Base-by-base conservation (phyloP, 2,797 vertebrate genomes). In the Melanotaenia boesemani region DNA sequence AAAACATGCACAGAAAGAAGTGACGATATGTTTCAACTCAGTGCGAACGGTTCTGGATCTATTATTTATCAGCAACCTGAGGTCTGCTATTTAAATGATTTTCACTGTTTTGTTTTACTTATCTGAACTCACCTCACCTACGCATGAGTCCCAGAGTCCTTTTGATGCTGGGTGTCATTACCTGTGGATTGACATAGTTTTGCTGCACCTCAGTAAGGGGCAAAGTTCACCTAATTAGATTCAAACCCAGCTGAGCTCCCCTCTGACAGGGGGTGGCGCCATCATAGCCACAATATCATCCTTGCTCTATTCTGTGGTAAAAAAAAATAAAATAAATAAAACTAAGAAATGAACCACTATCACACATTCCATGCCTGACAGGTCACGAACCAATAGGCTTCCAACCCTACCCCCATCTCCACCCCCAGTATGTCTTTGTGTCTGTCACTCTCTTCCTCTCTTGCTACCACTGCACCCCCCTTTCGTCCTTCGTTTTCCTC, bases 211-310 rank as follows among this genome's bases (percentile, higher is more conserved):
- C 36, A 13, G 12, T 44, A 22, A 75, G 74, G 79, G 79, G 78
- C 81, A 89, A 74, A 87, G 83, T 85, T 91, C 84, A 80, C 56
- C 83, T 86, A 82, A 89, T 93, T 88, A 91, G 63, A 73, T 79
- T 83, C 76, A 86, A 79, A 78, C 78, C 76, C 86, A 89, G 84
- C 89, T 90, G 89, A 82, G 80, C 75, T 85, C 65, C 60, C 41
- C 67, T 84, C 76, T 89, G 84, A 72, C 75, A 76, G 68, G 86
- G 83, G 67, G 81, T 86, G 86, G 85, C 67, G 66, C 73, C 72
- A 66, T 79, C 71, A 70, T 70, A 83, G 65, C 70, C 71, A 76
- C 75, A 77, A 76, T 82, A 86, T 72, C 84, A 63, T 37, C 66
- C 76, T 80, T 67, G 63, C 72, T 65, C 56, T 82, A 76, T 83